A percentile compares a stretch with the other conserved stretches of the same genome.
Evolutionary conservation across 2,888 invertebrate genomes (phyloP).

Genomic region (Oligia latruncula): DNA sequence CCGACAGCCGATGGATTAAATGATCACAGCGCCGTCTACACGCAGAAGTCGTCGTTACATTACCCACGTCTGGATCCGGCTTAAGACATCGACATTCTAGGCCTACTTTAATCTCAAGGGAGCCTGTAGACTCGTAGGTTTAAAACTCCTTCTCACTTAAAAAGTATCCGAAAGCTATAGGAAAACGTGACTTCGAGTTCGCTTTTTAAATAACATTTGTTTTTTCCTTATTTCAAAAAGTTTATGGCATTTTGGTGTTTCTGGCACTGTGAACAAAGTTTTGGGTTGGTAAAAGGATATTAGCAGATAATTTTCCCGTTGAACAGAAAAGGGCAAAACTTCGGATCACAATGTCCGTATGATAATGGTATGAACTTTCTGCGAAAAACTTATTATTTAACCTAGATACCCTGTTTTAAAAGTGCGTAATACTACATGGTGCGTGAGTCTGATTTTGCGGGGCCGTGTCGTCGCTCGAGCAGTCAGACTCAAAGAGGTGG

Average conservation of each 20-base stretch:
- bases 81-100: slow-evolving; percentile 15
- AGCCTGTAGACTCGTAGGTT: slow-evolving; percentile 23
- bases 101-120: slow-evolving; percentile 42
- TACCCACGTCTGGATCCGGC: background rate
- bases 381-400: background rate
- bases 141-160: slow-evolving; percentile 47
- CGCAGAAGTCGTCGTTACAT: background rate
- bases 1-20: background rate
- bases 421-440: background rate
- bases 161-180: slow-evolving; percentile 54
- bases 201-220: slow-evolving; percentile 25
- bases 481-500: no score
- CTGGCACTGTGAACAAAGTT: slow-evolving; percentile 19
- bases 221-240: slow-evolving; percentile 45
- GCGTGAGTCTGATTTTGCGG: background rate
- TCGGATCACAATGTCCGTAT: background rate
- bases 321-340: background rate
- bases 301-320: slow-evolving; percentile 3
- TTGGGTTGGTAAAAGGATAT: slow-evolving; percentile 17
- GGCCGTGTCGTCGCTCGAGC: no score
- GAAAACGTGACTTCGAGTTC: slow-evolving; percentile 54
- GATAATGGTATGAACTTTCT: background rate
- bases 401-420: background rate
- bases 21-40: background rate
- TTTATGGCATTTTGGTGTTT: slow-evolving; percentile 25